Evolutionary conservation across 2,113 vertebrate species (phyloP).

Genomic region (Hippocampus abdominalis): DNA sequence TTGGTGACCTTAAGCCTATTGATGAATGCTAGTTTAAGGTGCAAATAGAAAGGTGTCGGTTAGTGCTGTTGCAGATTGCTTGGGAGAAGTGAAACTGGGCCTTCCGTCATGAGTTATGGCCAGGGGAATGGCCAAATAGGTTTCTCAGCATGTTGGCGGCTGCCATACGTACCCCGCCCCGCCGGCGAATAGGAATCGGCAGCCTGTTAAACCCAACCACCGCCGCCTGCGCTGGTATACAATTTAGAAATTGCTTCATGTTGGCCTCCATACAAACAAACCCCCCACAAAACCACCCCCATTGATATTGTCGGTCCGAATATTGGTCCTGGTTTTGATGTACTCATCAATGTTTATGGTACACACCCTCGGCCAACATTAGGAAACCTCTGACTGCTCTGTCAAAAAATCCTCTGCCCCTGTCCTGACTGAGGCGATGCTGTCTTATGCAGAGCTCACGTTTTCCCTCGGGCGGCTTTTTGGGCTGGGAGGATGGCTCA

Average conservation of each 20-base stretch:
- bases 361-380: slow-evolving; percentile 41
- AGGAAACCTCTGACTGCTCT: slow-evolving; percentile 53
- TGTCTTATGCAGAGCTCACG: slow-evolving; percentile 33
- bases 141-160: too few species aligned
- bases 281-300: too few species aligned
- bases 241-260: too few species aligned
- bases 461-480: slow-evolving; percentile 45
- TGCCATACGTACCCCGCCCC: too few species aligned
- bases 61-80: slow-evolving; percentile 50
- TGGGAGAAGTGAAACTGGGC: slow-evolving; percentile 38
- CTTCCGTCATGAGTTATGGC: slow-evolving; percentile 34
- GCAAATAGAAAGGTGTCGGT: slow-evolving; percentile 68
- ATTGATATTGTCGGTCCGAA: too few species aligned
- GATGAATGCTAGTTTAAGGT: slow-evolving; percentile 55
- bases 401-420: background rate
- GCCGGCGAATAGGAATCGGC: too few species aligned
- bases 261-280: too few species aligned
- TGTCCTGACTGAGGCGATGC: slow-evolving; percentile 46
- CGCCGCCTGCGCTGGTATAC: too few species aligned
- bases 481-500: slow-evolving; percentile 19
- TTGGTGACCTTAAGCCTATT: slow-evolving; percentile 51
- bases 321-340: too few species aligned
- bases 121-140: too few species aligned
- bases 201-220: too few species aligned
- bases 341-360: too few species aligned